A percentile compares a stretch with the other conserved stretches of the same genome.
Conservation (phyloP, 1,140 invertebrate species). For the Branchinecta lindahli region DNA sequence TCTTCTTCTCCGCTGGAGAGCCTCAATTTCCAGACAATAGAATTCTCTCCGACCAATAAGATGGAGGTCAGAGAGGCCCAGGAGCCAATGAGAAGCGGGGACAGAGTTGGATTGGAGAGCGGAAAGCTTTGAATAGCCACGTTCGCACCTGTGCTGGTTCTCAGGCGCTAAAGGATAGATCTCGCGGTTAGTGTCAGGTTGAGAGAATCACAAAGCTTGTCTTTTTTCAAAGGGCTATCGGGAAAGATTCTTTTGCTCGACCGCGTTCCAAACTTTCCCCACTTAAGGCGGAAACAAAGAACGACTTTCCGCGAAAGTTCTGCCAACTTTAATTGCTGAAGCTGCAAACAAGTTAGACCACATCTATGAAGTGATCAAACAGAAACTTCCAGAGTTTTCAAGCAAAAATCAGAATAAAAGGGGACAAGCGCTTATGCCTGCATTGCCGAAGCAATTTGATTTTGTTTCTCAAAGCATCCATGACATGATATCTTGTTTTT, state of each 20-base stretch:
- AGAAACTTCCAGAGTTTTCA: too few species aligned
- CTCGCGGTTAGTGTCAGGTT: constrained; percentile 8
- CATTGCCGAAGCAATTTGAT: too few species aligned
- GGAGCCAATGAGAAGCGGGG: neutral
- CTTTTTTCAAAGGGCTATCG: neutral
- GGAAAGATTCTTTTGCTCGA: neutral
- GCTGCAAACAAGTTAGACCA: too few species aligned
- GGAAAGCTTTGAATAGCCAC: neutral
- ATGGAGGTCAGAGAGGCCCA: neutral
- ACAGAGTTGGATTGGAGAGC: neutral
- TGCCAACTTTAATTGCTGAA: too few species aligned
- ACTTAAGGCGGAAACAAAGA: too few species aligned
- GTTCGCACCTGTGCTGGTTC: neutral
- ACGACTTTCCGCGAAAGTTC: too few species aligned
- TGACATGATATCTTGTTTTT: too few species aligned
- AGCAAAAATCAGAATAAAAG: too few species aligned
- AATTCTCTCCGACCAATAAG: neutral
- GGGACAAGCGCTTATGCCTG: too few species aligned
- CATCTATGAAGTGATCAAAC: too few species aligned
- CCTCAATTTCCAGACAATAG: neutral
- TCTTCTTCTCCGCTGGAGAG: constrained; percentile 6
- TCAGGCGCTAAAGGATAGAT: neutral
- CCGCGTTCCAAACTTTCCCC: too few species aligned
- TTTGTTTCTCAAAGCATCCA: too few species aligned
- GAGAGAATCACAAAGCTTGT: neutral